Conservation (phyloP, 2,113 vertebrate species). For the Neotoma lepida region DNA sequence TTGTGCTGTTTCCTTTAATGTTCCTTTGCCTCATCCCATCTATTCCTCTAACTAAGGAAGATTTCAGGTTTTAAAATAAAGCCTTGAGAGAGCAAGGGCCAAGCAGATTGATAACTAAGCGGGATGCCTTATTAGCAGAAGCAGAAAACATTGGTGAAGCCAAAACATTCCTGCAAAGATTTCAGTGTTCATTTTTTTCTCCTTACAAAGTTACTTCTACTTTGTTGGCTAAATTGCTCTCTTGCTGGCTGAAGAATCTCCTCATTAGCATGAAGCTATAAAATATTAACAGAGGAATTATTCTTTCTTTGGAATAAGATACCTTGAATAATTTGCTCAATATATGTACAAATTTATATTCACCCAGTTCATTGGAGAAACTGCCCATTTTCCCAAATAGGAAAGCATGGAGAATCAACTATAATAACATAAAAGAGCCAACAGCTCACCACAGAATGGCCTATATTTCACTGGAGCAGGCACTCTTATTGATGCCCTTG, state of each 20-base stretch:
- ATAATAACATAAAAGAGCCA: background rate
- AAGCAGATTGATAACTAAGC: slow-evolving; percentile 67
- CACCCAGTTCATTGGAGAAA: slow-evolving; percentile 48
- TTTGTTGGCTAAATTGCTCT: slow-evolving; percentile 71
- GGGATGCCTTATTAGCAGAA: slow-evolving; percentile 70
- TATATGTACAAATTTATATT: slow-evolving; percentile 57
- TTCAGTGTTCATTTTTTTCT: slow-evolving; percentile 45
- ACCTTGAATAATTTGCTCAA: slow-evolving; percentile 61
- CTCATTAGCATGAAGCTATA: slow-evolving; percentile 76
- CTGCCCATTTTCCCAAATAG: background rate
- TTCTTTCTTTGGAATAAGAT: slow-evolving; percentile 68
- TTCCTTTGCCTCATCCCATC: slow-evolving; percentile 48
- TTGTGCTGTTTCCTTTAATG: slow-evolving; percentile 76
- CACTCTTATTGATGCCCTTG: background rate
- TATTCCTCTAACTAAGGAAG: slow-evolving; percentile 72
- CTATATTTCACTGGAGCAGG: background rate
- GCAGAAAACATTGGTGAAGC: slow-evolving; percentile 35
- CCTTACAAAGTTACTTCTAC: slow-evolving; percentile 65
- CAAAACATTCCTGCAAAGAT: slow-evolving; percentile 54
- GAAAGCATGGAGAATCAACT: background rate
- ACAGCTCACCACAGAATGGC: background rate
- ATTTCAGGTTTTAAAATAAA: slow-evolving; percentile 72
- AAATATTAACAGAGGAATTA: slow-evolving; percentile 74
- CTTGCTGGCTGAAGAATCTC: slow-evolving; percentile 61
- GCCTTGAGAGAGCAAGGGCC: slow-evolving; percentile 58